These are phyloP conservation scores for Neoniphon sammara DNA, from an alignment of 2,797 vertebrate species.

Conservation along the genomic window DNA sequence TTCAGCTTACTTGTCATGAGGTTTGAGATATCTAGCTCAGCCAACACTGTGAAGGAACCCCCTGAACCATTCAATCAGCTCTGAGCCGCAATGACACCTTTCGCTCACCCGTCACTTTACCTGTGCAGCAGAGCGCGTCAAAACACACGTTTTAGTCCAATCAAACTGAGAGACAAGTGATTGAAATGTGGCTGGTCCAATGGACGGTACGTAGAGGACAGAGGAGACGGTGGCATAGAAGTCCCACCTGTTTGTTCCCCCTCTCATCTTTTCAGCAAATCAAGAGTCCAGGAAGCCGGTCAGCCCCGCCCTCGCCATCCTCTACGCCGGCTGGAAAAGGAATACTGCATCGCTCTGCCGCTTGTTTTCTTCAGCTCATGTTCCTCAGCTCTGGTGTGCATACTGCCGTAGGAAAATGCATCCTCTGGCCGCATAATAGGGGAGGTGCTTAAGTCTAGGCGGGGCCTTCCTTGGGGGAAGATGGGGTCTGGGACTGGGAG, in stretches of 20 bases:
- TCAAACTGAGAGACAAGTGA: slow-evolving; percentile 22
- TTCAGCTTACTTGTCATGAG: not conserved
- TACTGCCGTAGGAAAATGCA: slow-evolving; percentile 25
- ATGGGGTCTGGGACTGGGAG: slow-evolving; percentile 76
- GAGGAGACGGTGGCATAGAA: not conserved
- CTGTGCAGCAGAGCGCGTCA: slow-evolving; percentile 27
- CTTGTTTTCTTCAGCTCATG: slow-evolving; percentile 59
- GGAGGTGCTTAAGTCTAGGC: slow-evolving; percentile 78
- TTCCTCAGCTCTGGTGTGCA: slow-evolving; percentile 65
- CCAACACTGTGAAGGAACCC: not conserved
- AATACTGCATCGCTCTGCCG: slow-evolving; percentile 75
- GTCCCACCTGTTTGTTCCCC: not conserved
- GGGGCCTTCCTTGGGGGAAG: slow-evolving; percentile 89
- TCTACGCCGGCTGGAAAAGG: slow-evolving; percentile 58
- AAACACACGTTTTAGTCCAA: slow-evolving; percentile 27
- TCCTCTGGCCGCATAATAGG: too few species aligned
- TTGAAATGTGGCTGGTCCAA: slow-evolving; percentile 19
- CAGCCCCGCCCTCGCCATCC: slow-evolving; percentile 19
- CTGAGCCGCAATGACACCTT: slow-evolving; percentile 3
- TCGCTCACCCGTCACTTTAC: not conserved
- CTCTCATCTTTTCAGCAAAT: slow-evolving; percentile 4
- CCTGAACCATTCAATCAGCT: slow-evolving; percentile 9
- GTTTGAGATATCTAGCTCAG: not conserved
- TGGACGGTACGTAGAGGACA: not conserved
- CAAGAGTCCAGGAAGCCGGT: slow-evolving; percentile 27